Base-by-base conservation (phyloP, 2,888 invertebrate species). In the Eubasilissa splendida region DNA sequence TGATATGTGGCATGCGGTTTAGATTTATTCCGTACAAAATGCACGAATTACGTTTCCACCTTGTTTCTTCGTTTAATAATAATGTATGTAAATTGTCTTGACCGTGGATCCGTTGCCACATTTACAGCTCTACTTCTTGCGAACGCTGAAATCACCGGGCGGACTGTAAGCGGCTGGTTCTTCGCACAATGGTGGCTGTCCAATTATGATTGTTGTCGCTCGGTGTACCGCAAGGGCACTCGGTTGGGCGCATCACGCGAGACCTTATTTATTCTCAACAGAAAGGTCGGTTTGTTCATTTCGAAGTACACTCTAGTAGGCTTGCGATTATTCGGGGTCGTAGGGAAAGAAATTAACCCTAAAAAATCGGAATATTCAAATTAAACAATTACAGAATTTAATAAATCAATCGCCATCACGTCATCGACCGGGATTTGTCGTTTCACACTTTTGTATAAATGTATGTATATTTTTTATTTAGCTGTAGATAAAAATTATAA, bases 21-120 rank as follows among this genome's bases (percentile, higher is more conserved):
- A 33, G 33, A 63, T 12, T 63, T 63, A 63, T 63, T 63, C 33
- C 42, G 11, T 31, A 33, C 63, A 63, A 33, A 63, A 33, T 33
- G 12, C 31, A 33, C 63, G 42, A 63, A 63, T 33, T 33, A 33
- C 31, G 63, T 33, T 63, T 12, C 33, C 31, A 63, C 63, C 42
- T 12, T 12, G 33, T 63, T 63, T 31, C 42, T 42, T 7, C 0
- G 12, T 63, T 63, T 63, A 63, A 63, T 63, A 63, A 11, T 22
- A 60, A 60, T 63, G 63, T 33, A 63, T 63, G 63, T 63, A 63
- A 63, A 63, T 42, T 33, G 33, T 33, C 22, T 31, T 33, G 63
- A 33, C 63, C 63, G 63, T 63, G 63, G 63, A 63, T 63, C 63
- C 42, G 63, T 63, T 33, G 63, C 22, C 42, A 63, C 63, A 63